Base-by-base conservation (phyloP, 2,113 vertebrate genomes). In the Cyphomyrus plagiostoma region DNA sequence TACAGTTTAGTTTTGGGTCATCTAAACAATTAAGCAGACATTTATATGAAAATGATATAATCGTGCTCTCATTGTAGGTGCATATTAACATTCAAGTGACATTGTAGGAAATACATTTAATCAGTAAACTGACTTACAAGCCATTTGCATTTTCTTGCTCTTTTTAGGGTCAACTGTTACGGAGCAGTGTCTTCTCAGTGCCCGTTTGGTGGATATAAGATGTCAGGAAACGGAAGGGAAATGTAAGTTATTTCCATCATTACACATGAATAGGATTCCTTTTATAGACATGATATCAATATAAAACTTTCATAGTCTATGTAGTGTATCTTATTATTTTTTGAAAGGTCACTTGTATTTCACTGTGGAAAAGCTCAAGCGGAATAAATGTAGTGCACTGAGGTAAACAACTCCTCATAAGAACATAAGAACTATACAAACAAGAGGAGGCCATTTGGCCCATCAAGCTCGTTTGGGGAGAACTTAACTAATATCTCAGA, bases 151-250 rank as follows among this genome's bases (percentile, higher is more conserved):
- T 87, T 88, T 86, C 8, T 23, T 58, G 13, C 90, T 87, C 84
- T 87, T 90, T 53, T 90, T 92, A 98, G 97, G 97, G 95, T 98
- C 89, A 98, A 98, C 90, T 98, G 97, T 92, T 98, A 98, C 10
- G 95, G 94, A 87, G 93, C 96, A 21, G 0, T 97, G 85, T 96
- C 95, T 89, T 88, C 95, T 82, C 97, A 98, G 46, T 93, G 93
- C 90, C 96, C 97, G 6, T 98, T 98, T 89, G 97, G 97, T 90
- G 97, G 97, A 89, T 98, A 97, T 94, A 98, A 98, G 93, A 98
- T 98, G 97, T 98, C 97, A 91, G 97, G 97, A 93, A 98, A 98
- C 91, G 97, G 97, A 46, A 93, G 97, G 92, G 97, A 98, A 95
- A 52, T 98, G 97, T 98, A 95, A 98, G 97, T 95, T 80, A 50